A percentile compares a stretch with the other conserved stretches of the same genome.
Conservation (phyloP, 2,888 invertebrate species). For the Aleiodes alternator region DNA sequence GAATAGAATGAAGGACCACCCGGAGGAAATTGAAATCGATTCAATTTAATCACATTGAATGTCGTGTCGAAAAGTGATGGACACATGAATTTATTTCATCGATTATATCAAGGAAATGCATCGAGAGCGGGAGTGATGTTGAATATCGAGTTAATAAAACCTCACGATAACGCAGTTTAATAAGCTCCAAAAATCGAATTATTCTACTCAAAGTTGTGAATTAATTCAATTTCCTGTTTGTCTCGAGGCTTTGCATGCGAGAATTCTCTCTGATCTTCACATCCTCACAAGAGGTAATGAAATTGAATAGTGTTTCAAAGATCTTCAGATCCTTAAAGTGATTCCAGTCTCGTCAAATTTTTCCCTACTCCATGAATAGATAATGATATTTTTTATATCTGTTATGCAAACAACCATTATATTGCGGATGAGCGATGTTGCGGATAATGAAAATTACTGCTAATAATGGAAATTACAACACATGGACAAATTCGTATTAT, state of each 20-base stretch:
- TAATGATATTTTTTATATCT: slow-evolving; percentile 12
- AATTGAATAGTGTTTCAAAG: too few species aligned
- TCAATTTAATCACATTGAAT: slow-evolving; percentile 50
- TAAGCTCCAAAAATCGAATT: too few species aligned
- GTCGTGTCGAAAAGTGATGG: slow-evolving; percentile 25
- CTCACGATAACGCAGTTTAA: too few species aligned
- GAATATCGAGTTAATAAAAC: neutral
- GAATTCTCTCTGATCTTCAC: too few species aligned
- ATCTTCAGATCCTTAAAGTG: neutral
- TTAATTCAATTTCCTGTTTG: too few species aligned
- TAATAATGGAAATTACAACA: slow-evolving; percentile 8
- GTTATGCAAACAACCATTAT: slow-evolving; percentile 4
- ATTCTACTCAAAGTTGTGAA: too few species aligned
- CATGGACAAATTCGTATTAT: slow-evolving; percentile 12
- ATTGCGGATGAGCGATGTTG: neutral
- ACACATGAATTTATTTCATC: neutral
- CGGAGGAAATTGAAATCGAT: slow-evolving; percentile 70
- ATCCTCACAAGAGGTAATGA: neutral
- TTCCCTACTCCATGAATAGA: slow-evolving; percentile 8
- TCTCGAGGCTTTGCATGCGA: too few species aligned
- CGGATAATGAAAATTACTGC: neutral
- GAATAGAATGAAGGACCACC: slow-evolving; percentile 23
- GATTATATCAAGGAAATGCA: slow-evolving; percentile 2
- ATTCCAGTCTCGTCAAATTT: neutral
- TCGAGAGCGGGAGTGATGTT: neutral